Evolutionary conservation across 2,113 vertebrate genomes (phyloP).

Genomic region (Apodemus speciosus): DNA sequence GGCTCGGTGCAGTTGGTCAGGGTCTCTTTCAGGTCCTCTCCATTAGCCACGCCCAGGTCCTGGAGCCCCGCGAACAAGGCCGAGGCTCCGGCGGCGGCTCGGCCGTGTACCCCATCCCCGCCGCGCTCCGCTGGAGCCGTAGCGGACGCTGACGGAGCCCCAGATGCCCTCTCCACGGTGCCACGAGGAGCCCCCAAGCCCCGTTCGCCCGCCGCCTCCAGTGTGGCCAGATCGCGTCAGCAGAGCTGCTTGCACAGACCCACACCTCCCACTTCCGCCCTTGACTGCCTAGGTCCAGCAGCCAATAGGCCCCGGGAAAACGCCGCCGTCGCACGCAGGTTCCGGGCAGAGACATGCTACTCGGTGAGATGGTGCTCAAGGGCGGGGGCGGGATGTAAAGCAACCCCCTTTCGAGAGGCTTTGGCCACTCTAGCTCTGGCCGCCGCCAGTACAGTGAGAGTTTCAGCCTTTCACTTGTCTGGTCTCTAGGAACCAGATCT

Average conservation of each 20-base stretch:
- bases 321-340: background rate
- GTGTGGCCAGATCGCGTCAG: slow-evolving; percentile 47
- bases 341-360: background rate
- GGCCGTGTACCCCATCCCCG: slow-evolving; percentile 10
- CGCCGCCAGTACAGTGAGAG: background rate
- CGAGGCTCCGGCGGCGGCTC: slow-evolving; percentile 21
- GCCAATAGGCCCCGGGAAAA: background rate
- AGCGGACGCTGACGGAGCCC: background rate
- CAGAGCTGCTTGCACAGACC: background rate
- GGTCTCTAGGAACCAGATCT: too few relatives aligned
- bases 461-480: background rate
- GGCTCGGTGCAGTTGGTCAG: slow-evolving; percentile 98
- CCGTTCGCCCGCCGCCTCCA: slow-evolving; percentile 74
- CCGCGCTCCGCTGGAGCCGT: background rate
- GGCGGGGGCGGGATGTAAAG: background rate
- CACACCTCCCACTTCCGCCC: slow-evolving; percentile 59
- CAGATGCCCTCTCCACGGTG: slow-evolving; percentile 43
- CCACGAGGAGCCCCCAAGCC: slow-evolving; percentile 49
- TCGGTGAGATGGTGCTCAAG: fast-evolving
- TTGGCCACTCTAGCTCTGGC: background rate
- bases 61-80: slow-evolving; percentile 94
- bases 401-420: fast-evolving
- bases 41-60: slow-evolving; percentile 96
- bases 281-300: background rate
- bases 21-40: slow-evolving; percentile 97